These are phyloP conservation scores for Arctia plantaginis DNA, from an alignment of 2,888 invertebrate genomes.

Conservation along the genomic window DNA sequence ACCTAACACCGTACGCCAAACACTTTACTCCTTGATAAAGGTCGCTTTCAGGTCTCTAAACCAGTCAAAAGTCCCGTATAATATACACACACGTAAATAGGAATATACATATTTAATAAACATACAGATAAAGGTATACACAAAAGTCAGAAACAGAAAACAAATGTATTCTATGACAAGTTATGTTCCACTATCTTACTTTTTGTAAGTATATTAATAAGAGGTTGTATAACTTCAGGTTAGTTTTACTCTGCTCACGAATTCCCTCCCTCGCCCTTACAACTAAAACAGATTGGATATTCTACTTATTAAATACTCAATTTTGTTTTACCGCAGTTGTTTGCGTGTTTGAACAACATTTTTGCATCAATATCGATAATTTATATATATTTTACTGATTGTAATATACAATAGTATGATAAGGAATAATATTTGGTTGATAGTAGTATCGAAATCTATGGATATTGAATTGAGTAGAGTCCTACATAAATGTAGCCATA, in stretches of 20 bases:
- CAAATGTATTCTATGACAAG: neutral
- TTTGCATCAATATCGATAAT: slow-evolving; percentile 35
- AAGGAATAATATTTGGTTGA: slow-evolving; percentile 21
- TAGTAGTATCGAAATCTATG: neutral
- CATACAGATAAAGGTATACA: neutral
- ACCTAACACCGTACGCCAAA: neutral
- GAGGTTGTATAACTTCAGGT: neutral
- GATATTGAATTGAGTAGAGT: slow-evolving; percentile 4
- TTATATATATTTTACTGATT: slow-evolving; percentile 36
- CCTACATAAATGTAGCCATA: neutral
- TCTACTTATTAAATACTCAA: slow-evolving; percentile 16
- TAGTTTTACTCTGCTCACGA: neutral
- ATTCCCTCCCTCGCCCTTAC: neutral
- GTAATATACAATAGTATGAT: slow-evolving; percentile 34
- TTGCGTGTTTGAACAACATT: slow-evolving; percentile 47
- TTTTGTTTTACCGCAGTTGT: slow-evolving; percentile 23
- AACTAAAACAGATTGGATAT: neutral
- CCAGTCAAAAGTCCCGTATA: neutral
- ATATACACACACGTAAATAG: neutral
- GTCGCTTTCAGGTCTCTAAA: neutral
- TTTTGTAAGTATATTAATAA: neutral
- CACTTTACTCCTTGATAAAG: neutral
- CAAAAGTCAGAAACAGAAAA: neutral
- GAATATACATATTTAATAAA: neutral
- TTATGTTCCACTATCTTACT: neutral